phyloP scores from a whole-genome alignment of 2,113 vertebrate species.

The Struthidea cinerea region DNA sequence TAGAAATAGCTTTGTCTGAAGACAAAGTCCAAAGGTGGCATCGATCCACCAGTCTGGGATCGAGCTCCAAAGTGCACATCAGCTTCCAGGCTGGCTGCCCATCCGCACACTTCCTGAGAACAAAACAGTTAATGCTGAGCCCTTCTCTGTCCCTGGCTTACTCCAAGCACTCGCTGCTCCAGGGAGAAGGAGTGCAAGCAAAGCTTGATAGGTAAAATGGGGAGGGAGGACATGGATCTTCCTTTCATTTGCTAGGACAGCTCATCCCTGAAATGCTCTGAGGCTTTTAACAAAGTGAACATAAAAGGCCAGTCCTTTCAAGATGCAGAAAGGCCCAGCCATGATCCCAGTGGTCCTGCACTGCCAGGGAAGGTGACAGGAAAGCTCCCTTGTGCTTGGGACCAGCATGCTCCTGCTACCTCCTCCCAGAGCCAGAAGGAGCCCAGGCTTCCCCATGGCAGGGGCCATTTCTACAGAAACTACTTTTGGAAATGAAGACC shows the following conservation, averaged over 20 bases:
- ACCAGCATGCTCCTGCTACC: fast-evolving
- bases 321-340: background rate
- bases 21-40: background rate
- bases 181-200: background rate
- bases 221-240: background rate
- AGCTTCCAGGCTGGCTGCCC: background rate
- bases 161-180: background rate
- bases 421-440: background rate
- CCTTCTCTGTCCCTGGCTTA: background rate
- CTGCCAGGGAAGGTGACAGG: background rate
- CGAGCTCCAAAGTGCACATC: background rate
- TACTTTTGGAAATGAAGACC: background rate
- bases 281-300: background rate
- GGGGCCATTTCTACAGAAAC: background rate
- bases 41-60: background rate
- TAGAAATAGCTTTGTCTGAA: background rate
- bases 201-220: background rate
- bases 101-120: background rate
- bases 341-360: fast-evolving
- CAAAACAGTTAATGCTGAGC: background rate
- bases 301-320: background rate
- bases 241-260: background rate
- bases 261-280: conserved; percentile 23
- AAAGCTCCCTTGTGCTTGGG: background rate
- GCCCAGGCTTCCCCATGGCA: background rate